phyloP scores from a whole-genome alignment of 2,888 invertebrate genomes.

The Tenthredo distinguenda region DNA sequence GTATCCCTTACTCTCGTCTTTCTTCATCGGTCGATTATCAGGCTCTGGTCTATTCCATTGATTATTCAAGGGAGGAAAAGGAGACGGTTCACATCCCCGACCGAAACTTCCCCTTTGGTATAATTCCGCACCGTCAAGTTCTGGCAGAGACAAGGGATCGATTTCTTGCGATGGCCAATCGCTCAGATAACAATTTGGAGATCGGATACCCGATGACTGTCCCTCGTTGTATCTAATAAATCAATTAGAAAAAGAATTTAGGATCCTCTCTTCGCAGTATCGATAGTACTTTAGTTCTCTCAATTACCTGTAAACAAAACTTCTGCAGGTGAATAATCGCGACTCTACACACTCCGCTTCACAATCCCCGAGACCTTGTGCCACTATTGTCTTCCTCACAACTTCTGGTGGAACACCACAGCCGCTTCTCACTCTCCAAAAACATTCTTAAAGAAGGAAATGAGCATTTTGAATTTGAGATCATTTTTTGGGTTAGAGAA shows the following conservation, averaged over 20 bases:
- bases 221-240: conserved; percentile 82
- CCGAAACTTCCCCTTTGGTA: conserved; percentile 91
- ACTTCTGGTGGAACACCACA: conserved; percentile 84
- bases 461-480: conserved; percentile 10
- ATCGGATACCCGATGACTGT: conserved; percentile 81
- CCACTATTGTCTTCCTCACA: conserved; percentile 83
- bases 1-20: conserved; percentile 60
- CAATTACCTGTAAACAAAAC: conserved; percentile 87
- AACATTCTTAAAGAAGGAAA: conserved; percentile 83
- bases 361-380: conserved; percentile 87
- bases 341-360: conserved; percentile 89
- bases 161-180: conserved; percentile 87
- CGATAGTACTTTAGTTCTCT: neutral
- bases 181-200: conserved; percentile 89
- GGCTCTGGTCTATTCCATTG: conserved; percentile 39
- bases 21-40: conserved; percentile 53
- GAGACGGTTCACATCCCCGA: conserved; percentile 88
- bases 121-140: conserved; percentile 84
- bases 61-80: conserved; percentile 68
- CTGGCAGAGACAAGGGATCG: conserved; percentile 81
- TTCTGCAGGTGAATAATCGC: conserved; percentile 87
- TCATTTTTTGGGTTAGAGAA: conserved; percentile 74
- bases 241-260: neutral
- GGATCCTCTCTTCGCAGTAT: neutral
- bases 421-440: conserved; percentile 89